Evolutionary conservation across 2,888 invertebrate genomes (phyloP).

Genomic region (Clostera curtula): DNA sequence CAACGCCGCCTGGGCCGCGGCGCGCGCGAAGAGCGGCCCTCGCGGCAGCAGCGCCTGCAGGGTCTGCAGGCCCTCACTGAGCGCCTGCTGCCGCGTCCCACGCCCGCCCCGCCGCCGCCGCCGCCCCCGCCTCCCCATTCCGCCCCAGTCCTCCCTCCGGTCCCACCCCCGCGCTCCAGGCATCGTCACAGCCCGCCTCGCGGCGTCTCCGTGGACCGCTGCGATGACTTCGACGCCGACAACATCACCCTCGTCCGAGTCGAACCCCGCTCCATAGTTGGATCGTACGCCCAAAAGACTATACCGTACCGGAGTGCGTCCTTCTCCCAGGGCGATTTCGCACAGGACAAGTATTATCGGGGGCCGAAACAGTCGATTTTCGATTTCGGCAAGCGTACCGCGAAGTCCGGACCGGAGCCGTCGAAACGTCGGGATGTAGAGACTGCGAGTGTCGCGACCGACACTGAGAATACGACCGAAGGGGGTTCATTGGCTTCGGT

Average conservation of each 20-base stretch:
- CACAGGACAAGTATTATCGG: slow-evolving; percentile 71
- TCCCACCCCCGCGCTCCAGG: slow-evolving; percentile 70
- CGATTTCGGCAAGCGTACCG: slow-evolving; percentile 54
- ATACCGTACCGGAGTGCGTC: slow-evolving; percentile 89
- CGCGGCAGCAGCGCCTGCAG: slow-evolving; percentile 81
- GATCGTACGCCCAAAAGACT: slow-evolving; percentile 77
- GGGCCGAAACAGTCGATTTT: slow-evolving; percentile 54
- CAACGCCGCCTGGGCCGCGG: slow-evolving; percentile 83
- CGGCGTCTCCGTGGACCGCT: slow-evolving; percentile 63
- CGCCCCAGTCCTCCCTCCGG: slow-evolving; percentile 73
- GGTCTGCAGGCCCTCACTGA: slow-evolving; percentile 89
- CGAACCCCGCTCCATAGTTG: slow-evolving; percentile 76
- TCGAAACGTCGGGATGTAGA: slow-evolving; percentile 45
- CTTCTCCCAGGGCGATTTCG: slow-evolving; percentile 89
- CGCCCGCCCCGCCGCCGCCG: slow-evolving; percentile 50
- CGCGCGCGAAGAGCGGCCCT: slow-evolving; percentile 67
- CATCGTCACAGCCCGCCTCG: slow-evolving; percentile 69
- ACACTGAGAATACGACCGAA: slow-evolving; percentile 55
- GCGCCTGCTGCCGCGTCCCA: slow-evolving; percentile 78
- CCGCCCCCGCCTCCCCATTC: slow-evolving; percentile 61
- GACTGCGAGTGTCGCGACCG: slow-evolving; percentile 42
- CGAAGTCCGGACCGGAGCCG: slow-evolving; percentile 30
- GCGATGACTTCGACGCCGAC: slow-evolving; percentile 62
- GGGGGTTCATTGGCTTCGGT: slow-evolving; percentile 70
- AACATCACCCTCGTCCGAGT: slow-evolving; percentile 71